Base-by-base conservation (phyloP, 2,113 vertebrate species). In the Mirounga angustirostris region DNA sequence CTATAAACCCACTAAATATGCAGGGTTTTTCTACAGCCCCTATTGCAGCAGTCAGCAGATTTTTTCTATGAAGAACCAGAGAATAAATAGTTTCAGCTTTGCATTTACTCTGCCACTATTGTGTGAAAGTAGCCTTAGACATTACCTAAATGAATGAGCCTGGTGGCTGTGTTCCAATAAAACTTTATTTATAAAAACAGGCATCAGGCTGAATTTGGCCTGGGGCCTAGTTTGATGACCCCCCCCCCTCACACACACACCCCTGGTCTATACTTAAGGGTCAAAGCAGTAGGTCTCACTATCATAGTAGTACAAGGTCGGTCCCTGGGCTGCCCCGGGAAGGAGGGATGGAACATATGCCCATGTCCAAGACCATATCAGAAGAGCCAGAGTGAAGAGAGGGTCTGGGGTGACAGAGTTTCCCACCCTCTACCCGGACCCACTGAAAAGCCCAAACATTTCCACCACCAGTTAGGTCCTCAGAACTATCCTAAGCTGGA, bases 111-210 rank as follows among this genome's bases (percentile, higher is more conserved):
- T 93, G 56, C 9, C 26, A 8, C 26, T 87, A 56, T 36, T 52
- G 9, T 54, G 11, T 36, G 73, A 79, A 89, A 78, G 21, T 43
- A 93, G 67, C 21, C 40, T 1, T 9, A 80, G 67, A 46, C 13
- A 46, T 54, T 16, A 50, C 5, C 83, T 46, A 76, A 79, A 92
- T 28, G 14, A 95, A 71, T 7, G 50, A 88, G 21, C 19, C 50
- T 59, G 52, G 18, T 59, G 67, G 67, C 33, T 91, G n/a, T 86
- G n/a, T 79, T 89, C 65, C 80, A 89, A 54, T 33, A 89, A 93
- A 56, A 36, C 9, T 83, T 73, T 43, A 85, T 56, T 91, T 67
- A 83, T 19, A 91, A 93, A 80, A 87, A 86, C 13, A 80, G 24
- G 28, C 14, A 58, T 52, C 2, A 12, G 50, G 4, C n/a, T 95